Evolutionary conservation across 2,113 vertebrate species (phyloP).

Genomic region (Alexandromys fortis): DNA sequence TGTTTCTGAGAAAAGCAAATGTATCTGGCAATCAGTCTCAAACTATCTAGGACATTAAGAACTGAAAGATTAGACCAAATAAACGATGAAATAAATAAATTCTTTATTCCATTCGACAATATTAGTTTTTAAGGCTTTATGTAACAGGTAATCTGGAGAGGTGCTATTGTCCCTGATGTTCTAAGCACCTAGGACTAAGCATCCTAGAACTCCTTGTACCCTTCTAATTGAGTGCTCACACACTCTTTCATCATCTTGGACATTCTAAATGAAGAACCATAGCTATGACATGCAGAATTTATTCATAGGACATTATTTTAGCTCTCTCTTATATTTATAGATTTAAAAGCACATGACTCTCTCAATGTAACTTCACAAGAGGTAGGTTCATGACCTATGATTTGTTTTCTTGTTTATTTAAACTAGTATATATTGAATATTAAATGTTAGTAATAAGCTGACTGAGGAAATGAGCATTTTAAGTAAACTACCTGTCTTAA

Average conservation of each 20-base stretch:
- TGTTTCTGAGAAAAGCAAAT: neutral
- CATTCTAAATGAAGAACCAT: slow-evolving; percentile 56
- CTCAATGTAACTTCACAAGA: slow-evolving; percentile 24
- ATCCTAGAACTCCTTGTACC: slow-evolving; percentile 66
- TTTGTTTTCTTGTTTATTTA: slow-evolving; percentile 49
- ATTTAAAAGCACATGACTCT: slow-evolving; percentile 50
- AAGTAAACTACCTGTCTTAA: neutral
- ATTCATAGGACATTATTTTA: slow-evolving; percentile 82
- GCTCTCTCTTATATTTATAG: slow-evolving; percentile 63
- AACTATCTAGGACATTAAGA: neutral
- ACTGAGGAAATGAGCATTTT: neutral
- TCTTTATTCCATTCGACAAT: neutral
- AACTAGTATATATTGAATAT: neutral
- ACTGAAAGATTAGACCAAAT: slow-evolving; percentile 43
- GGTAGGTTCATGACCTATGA: neutral
- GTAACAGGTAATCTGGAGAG: neutral
- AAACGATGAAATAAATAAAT: slow-evolving; percentile 8
- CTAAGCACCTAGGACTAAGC: slow-evolving; percentile 11
- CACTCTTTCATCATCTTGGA: slow-evolving; percentile 73
- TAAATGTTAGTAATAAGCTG: neutral
- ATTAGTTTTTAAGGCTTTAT: neutral
- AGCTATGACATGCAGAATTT: slow-evolving; percentile 72
- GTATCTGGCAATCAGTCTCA: slow-evolving; percentile 12
- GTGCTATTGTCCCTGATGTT: slow-evolving; percentile 1
- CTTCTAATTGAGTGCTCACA: slow-evolving; percentile 59